These are phyloP conservation scores for Pocota personata DNA, from an alignment of 2,888 invertebrate species.

Conservation along the genomic window DNA sequence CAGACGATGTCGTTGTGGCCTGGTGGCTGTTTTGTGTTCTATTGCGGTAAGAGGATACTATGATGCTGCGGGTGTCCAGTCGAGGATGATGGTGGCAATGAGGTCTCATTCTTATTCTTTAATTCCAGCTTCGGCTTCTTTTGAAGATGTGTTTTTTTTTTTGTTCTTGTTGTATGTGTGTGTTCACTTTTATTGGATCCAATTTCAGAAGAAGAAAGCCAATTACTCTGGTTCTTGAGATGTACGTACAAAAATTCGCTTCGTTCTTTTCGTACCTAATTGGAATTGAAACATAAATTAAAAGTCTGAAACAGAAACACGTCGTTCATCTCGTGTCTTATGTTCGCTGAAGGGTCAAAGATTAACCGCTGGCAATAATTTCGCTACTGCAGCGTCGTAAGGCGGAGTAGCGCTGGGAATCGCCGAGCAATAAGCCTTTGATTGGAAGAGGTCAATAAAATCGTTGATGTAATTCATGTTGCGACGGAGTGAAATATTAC, in stretches of 20 bases:
- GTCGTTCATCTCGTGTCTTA: constrained; percentile 71
- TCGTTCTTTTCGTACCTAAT: constrained; percentile 78
- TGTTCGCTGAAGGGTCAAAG: constrained; percentile 76
- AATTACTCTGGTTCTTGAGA: constrained; percentile 56
- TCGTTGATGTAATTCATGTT: constrained; percentile 67
- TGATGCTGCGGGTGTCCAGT: constrained; percentile 40
- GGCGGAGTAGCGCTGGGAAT: constrained; percentile 11
- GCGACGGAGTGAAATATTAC: constrained; percentile 41
- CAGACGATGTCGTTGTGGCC: constrained; percentile 29
- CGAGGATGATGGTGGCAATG: constrained; percentile 31
- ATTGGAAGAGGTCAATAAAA: constrained; percentile 69
- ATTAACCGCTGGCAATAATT: constrained; percentile 82
- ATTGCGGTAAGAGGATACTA: constrained; percentile 59
- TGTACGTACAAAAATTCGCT: constrained; percentile 65
- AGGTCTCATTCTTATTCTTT: constrained; percentile 49
- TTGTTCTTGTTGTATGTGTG: constrained; percentile 9
- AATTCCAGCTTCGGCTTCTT: constrained; percentile 37
- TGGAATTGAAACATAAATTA: constrained; percentile 83
- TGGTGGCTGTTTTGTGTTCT: constrained; percentile 44
- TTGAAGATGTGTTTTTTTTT: constrained; percentile 30
- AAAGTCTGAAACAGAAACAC: constrained; percentile 78
- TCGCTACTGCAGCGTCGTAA: constrained; percentile 28
- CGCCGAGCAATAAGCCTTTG: constrained; percentile 62
- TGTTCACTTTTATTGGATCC: constrained; percentile 68
- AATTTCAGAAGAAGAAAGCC: constrained; percentile 71